Base-by-base conservation (phyloP, 2,797 vertebrate genomes). In the Brachyalestes nurse region DNA sequence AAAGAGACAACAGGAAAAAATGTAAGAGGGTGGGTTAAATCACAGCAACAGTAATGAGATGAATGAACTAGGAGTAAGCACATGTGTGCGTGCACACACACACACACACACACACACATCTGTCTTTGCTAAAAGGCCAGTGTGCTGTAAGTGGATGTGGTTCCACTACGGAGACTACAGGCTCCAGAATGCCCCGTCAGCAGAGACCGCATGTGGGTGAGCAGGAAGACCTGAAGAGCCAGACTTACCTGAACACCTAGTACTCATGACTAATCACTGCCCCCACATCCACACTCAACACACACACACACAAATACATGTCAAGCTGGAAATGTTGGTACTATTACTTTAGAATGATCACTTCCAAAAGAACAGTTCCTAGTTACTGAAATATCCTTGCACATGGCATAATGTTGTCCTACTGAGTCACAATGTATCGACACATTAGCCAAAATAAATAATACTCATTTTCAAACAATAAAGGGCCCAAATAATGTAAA, bases 61-160 rank as follows among this genome's bases (percentile, higher is more conserved):
- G n/a, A 67, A 67, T 21, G 40, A 7, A 45, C 19, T 47, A 3
- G 9, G n/a, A 23, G 64, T 6, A 25, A 14, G 28, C 28, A 3
- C 28, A 3, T 3, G 3, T 28, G 34, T 4, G 34, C 34, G 2
- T 2, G 10, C 65, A 45, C 65, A 67, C 51, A 28, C 57, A 77
- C 66, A 34, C 45, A 34, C 76, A 47, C 34, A 34, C 34, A 34
- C 34, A 34, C 34, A 34, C 34, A 34, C 77, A 49, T 72, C 75
- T 42, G 77, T 82, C 75, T 82, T 69, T 72, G 7, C 17, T 77
- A 82, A 73, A 75, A 73, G 75, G 51, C 49, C 60, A 70, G 69
- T 19, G 45, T 53, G 67, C 8, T 9, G 69, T 66, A 57, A 67
- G 57, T 72, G 80, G 69, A 82, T 72, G 61, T 82, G 69, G 69